Evolutionary conservation across 2,113 vertebrate genomes (phyloP).

Genomic region (Psittacula cyanocephala): DNA sequence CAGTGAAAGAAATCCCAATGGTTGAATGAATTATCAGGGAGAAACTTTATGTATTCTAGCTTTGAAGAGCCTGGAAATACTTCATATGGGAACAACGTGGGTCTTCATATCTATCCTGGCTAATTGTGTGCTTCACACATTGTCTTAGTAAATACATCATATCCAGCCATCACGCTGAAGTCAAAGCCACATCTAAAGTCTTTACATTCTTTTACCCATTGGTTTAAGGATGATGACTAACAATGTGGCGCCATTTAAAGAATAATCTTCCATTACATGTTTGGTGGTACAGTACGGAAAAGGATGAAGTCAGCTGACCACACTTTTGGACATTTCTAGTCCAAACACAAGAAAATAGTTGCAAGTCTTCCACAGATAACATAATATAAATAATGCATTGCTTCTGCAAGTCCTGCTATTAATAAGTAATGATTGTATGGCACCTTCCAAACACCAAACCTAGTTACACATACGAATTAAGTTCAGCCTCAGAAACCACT

Average conservation of each 20-base stretch:
- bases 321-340: constrained; percentile 21
- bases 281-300: not conserved
- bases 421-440: constrained; percentile 56
- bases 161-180: not conserved
- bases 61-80: not conserved
- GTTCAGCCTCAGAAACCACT: constrained; percentile 25
- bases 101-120: not conserved
- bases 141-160: not conserved
- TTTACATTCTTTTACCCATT: not conserved
- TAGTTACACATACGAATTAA: constrained; percentile 68
- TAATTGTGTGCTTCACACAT: not conserved
- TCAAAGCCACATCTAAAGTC: not conserved
- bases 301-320: not conserved
- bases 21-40: not conserved
- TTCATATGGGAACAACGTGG: not conserved
- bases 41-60: not conserved
- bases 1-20: not conserved
- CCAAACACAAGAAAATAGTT: constrained; percentile 41
- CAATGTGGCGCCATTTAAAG: not conserved
- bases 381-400: constrained; percentile 49
- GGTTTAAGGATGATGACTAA: not conserved
- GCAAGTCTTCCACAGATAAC: constrained; percentile 33
- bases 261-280: not conserved
- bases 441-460: constrained; percentile 63
- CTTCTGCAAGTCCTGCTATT: constrained; percentile 35